phyloP scores from a whole-genome alignment of 2,113 vertebrate genomes.

The Baryphthengus martii region DNA sequence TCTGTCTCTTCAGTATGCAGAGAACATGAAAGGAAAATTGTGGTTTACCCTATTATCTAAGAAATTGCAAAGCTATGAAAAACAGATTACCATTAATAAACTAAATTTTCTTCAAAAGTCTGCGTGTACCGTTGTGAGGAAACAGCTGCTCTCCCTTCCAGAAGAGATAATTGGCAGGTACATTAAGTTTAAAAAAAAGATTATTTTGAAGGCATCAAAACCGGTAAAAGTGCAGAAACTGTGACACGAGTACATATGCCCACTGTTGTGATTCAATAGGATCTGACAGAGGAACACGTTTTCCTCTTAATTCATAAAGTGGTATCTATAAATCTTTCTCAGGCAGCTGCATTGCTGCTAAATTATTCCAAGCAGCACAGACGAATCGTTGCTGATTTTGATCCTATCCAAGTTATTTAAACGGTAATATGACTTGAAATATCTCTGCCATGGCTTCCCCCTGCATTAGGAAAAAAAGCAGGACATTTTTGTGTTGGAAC shows the following conservation, averaged over 20 bases:
- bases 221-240: neutral
- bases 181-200: conserved; percentile 24
- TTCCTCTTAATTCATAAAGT: neutral
- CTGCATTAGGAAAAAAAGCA: neutral
- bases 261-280: neutral
- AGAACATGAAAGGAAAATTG: conserved; percentile 44
- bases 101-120: conserved; percentile 44
- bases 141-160: conserved; percentile 49
- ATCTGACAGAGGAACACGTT: neutral
- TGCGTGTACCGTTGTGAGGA: conserved; percentile 13
- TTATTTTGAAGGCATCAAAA: conserved; percentile 41
- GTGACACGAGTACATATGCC: neutral
- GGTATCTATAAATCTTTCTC: neutral
- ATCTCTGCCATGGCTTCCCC: neutral
- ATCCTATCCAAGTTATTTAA: neutral
- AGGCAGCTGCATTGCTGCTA: neutral
- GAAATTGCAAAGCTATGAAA: conserved; percentile 41
- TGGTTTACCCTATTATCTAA: conserved; percentile 56
- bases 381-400: neutral
- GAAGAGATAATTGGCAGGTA: conserved; percentile 20
- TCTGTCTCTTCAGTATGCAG: conserved; percentile 47
- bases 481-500: neutral
- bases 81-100: conserved; percentile 65
- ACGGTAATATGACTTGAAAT: neutral
- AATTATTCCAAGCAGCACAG: neutral